Conservation (phyloP, 2,888 invertebrate genomes). For the Linyphia triangularis region DNA sequence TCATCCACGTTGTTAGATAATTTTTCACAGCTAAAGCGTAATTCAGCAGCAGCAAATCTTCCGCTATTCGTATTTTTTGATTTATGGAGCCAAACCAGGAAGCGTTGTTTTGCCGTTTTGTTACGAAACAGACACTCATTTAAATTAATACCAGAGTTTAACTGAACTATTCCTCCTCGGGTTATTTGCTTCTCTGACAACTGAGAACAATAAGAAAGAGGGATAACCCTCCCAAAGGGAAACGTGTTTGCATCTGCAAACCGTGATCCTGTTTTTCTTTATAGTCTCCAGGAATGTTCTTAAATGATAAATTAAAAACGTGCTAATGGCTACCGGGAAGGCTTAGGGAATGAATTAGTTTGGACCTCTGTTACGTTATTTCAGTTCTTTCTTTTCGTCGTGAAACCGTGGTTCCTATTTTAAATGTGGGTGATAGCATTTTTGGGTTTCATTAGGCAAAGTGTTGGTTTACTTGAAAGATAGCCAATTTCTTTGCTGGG, state of each 20-base stretch:
- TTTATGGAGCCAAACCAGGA: conserved; percentile 24
- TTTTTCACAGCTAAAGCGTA: conserved; percentile 24
- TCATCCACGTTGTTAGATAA: neutral
- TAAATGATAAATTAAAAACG: conserved; percentile 15
- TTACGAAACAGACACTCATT: conserved; percentile 6
- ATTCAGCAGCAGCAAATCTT: conserved; percentile 28
- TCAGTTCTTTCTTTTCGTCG: neutral
- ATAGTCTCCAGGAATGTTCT: neutral
- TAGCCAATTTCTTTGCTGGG: neutral
- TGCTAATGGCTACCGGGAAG: neutral
- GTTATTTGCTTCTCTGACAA: conserved; percentile 37
- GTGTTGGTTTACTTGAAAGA: neutral
- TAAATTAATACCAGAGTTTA: conserved; percentile 45
- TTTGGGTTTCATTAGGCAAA: neutral
- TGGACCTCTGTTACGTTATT: neutral
- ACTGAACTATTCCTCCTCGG: conserved; percentile 21
- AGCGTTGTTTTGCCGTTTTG: neutral
- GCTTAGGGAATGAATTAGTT: neutral
- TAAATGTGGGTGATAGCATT: neutral
- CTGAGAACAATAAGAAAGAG: conserved; percentile 33
- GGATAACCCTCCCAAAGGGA: neutral
- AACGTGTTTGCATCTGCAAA: neutral
- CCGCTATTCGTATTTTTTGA: conserved; percentile 10
- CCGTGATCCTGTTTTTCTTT: neutral
- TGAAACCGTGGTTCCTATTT: neutral